phyloP scores from a whole-genome alignment of 2,113 vertebrate genomes.

The Machaerirhynchus nigripectus region DNA sequence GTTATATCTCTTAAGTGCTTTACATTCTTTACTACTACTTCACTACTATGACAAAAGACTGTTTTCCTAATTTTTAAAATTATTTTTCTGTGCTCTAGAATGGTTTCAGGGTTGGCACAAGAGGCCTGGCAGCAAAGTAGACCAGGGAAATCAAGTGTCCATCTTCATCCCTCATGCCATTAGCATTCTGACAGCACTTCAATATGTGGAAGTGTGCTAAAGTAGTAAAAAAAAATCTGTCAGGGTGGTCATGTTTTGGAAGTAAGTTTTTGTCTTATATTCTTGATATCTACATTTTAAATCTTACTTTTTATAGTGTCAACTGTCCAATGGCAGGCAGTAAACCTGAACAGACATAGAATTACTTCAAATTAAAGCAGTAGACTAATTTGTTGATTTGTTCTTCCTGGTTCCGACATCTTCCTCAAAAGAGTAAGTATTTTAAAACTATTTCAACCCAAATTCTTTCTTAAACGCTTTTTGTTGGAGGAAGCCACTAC shows the following conservation, averaged over 20 bases:
- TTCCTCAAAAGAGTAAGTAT: background rate
- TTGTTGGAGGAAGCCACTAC: background rate
- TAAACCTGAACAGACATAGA: background rate
- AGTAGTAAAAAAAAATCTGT: background rate
- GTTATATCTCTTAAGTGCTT: background rate
- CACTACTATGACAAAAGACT: background rate
- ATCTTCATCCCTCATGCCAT: fast-evolving
- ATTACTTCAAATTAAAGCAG: background rate
- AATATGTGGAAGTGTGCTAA: background rate
- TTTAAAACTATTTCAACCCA: background rate
- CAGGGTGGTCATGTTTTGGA: background rate
- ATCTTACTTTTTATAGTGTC: background rate
- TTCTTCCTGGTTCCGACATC: background rate
- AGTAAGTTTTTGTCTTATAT: background rate
- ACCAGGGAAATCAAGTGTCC: background rate
- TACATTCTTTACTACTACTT: background rate
- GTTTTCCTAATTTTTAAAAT: background rate
- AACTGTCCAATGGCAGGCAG: background rate
- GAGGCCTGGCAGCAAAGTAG: background rate
- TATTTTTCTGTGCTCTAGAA: background rate
- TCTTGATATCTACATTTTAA: background rate
- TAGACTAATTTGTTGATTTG: background rate
- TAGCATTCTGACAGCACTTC: background rate
- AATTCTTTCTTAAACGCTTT: background rate
- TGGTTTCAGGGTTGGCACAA: background rate